Base-by-base conservation (phyloP, 2,888 invertebrate genomes). In the Polymixis lichenea region DNA sequence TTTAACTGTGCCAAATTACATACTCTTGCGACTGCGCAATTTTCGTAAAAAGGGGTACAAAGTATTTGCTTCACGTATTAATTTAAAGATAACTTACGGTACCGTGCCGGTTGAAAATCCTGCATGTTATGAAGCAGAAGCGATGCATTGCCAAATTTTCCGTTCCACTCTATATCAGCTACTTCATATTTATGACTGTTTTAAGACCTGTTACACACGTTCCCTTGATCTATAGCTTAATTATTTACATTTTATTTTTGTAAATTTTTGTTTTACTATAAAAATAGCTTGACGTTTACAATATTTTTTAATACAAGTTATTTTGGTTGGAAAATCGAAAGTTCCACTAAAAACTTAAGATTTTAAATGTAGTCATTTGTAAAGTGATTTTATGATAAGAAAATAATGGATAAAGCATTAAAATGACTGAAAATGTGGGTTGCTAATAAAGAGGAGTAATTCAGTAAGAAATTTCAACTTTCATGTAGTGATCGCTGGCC, bases 141-240 rank as follows among this genome's bases (percentile, higher is more conserved):
- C 4, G 15, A 2, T 28, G 13, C 28, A 22, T 71, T 82, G 82
- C 79, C 79, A 79, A 71, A 58, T 82, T 71, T 82, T 77, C 32
- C 49, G 32, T 67, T 28, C 11, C 25, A 64, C 1, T 43, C 17
- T 55, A 56, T 66, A 70, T 53, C 38, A 75, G 55, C 58, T 69
- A 77, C 32, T 62, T 62, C 17, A 70, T 62, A 67, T 55, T 9
- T 11, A 72, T 49, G 5, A 56, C 46, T 28, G 17, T n/a, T 65
- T 9, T 76, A 80, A 82, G 64, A 43, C 55, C 7, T 55, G 55
- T 67, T 58, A 66, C 62, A 78, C 69, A 71, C 58, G 25, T 67
- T 49, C 60, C 38, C 1, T 38, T 49, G 11, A 53, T 22, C 0
- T 15, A 58, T 17, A 0, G 4, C 4, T 38, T 62, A 6, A 19